Evolutionary conservation across 2,113 vertebrate genomes (phyloP), one percentile per base, ranked within the genome.

Genomic region (Nannobrachium achirus): DNA sequence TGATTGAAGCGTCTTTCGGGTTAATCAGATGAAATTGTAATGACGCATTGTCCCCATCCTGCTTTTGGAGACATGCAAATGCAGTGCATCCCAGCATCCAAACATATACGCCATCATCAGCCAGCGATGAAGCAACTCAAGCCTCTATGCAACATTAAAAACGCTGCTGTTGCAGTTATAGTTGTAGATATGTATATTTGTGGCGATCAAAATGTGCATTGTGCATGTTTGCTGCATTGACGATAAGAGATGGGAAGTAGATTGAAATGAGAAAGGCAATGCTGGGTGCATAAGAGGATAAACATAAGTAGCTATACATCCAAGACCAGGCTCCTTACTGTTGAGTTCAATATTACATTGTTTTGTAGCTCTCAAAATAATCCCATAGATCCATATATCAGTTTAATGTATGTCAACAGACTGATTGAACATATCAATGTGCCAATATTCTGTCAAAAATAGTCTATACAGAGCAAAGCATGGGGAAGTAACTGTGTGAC

Each of bases 201-300:
- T 48, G n/a, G n/a, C 10, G 6, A 33, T 33, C 25, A 33, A 33
- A 33, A 5, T 33, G 10, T 48, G 46, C n/a, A 11, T 13, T 11
- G 68, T 52, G 16, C 9, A 19, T 52, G 11, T 48, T 14, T 25
- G 71, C 68, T 51, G 56, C 53, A 40, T 14, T 44, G 16, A 59
- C 50, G 39, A 38, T 16, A 14, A 3, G 10, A 20, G 11, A 33
- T 40, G 48, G 18, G 5, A 3, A 9, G 57, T 15, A 14, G 56
- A 25, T 33, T 48, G 25, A n/a, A 14, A n/a, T 14, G 14, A n/a
- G n/a, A 65, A 60, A 39, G 57, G 8, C 61, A 13, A 46, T 49
- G 8, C 79, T 78, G 62, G 68, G 64, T 46, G 52, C 58, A 63
- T 85, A 81, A 83, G 72, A 79, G 76, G 85, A 86, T 86, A 19